Conservation (phyloP, 2,113 vertebrate species). For the Origma solitaria region DNA sequence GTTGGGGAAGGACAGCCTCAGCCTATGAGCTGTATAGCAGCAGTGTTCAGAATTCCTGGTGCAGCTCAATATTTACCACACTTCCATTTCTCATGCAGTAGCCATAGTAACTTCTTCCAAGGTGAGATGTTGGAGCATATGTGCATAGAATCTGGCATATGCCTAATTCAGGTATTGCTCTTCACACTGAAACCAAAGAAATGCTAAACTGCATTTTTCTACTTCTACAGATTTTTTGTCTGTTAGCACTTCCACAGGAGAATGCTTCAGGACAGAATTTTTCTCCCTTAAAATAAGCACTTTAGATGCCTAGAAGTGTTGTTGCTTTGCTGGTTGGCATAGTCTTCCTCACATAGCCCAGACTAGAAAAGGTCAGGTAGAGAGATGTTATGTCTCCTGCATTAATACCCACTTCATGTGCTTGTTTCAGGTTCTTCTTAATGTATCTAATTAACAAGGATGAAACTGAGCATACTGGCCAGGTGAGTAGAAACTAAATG, state of each 20-base stretch:
- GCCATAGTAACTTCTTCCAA: neutral
- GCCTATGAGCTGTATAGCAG: neutral
- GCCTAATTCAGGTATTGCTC: neutral
- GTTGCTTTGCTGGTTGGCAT: neutral
- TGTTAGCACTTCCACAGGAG: neutral
- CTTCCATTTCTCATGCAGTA: neutral
- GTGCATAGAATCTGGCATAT: neutral
- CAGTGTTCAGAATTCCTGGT: neutral
- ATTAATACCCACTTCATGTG: neutral
- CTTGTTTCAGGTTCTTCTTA: constrained; percentile 89
- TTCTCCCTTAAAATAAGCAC: neutral
- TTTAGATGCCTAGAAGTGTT: neutral
- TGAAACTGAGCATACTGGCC: constrained; percentile 97
- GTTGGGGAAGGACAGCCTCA: neutral
- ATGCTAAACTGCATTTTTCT: neutral
- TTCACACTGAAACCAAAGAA: neutral
- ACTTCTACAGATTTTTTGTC: neutral
- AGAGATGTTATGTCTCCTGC: neutral
- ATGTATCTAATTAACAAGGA: constrained; percentile 99
- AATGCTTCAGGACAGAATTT: neutral
- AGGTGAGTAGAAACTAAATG: constrained; percentile 68
- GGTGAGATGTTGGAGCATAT: neutral
- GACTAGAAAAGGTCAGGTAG: neutral
- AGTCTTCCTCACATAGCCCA: neutral
- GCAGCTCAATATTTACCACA: neutral